Percentiles rank a stretch among this genome's conserved stretches.
Conservation (phyloP, 2,888 invertebrate species). For the Melolontha melolontha region DNA sequence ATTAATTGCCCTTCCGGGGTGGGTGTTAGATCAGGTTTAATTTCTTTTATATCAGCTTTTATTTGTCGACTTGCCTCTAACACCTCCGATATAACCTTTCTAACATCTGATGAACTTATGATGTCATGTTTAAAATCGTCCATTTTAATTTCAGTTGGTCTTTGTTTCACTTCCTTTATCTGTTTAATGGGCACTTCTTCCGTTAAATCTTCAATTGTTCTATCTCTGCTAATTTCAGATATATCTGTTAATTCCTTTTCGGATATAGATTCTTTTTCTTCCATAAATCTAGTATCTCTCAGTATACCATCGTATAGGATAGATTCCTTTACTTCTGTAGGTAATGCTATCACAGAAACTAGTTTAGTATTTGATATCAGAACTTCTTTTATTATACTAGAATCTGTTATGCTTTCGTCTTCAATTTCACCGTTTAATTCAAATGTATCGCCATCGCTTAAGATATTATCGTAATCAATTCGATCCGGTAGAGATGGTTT, state of each 20-base stretch:
- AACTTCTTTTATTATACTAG: slow-evolving; percentile 55
- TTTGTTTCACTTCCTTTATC: slow-evolving; percentile 44
- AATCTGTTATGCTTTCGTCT: slow-evolving; percentile 18
- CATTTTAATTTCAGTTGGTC: slow-evolving; percentile 37
- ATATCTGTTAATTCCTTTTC: slow-evolving; percentile 45
- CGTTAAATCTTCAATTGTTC: slow-evolving; percentile 37
- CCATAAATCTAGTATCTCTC: slow-evolving; percentile 24
- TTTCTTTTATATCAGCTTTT: slow-evolving; percentile 66
- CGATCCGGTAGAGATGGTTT: background rate
- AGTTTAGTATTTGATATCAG: slow-evolving; percentile 57
- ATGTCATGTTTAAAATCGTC: slow-evolving; percentile 34
- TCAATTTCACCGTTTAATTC: slow-evolving; percentile 30
- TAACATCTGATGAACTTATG: slow-evolving; percentile 55
- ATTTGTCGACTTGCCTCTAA: slow-evolving; percentile 67
- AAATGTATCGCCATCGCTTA: background rate
- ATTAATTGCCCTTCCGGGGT: slow-evolving; percentile 65
- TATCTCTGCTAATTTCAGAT: slow-evolving; percentile 39
- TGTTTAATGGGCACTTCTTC: slow-evolving; percentile 40
- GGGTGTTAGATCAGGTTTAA: slow-evolving; percentile 69
- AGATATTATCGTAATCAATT: slow-evolving; percentile 1
- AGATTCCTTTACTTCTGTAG: slow-evolving; percentile 48
- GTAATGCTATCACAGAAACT: slow-evolving; percentile 57
- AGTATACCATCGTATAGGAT: slow-evolving; percentile 46
- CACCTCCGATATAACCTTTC: slow-evolving; percentile 65
- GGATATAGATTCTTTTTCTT: slow-evolving; percentile 46